Evolutionary conservation across 2,113 vertebrate species (phyloP).

Genomic region (Melanerpes formicivorus): DNA sequence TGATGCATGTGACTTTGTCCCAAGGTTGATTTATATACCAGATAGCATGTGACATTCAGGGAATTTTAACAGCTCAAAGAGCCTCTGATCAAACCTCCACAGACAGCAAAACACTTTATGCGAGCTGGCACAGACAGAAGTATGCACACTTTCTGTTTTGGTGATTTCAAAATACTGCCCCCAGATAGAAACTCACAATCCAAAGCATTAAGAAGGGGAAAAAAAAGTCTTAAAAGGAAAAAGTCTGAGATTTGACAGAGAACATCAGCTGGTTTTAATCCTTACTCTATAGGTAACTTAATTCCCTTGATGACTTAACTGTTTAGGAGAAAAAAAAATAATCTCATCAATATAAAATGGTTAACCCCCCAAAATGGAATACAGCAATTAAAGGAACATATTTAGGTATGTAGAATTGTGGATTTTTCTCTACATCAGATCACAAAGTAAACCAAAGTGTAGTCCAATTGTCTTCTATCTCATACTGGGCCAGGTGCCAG

Average conservation of each 20-base stretch:
- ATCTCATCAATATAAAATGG: background rate
- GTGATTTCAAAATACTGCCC: background rate
- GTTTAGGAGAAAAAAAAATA: background rate
- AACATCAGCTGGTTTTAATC: background rate
- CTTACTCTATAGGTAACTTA: background rate
- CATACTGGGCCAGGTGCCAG: background rate
- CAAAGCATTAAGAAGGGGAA: background rate
- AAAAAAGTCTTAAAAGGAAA: background rate
- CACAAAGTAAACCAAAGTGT: background rate
- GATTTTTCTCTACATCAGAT: background rate
- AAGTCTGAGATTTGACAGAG: background rate
- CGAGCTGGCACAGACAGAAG: background rate
- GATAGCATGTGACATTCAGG: background rate
- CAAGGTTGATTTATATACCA: conserved; percentile 15
- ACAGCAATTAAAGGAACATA: background rate
- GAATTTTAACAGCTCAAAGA: background rate
- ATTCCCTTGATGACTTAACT: background rate
- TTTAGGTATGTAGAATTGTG: background rate
- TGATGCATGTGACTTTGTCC: conserved; percentile 36
- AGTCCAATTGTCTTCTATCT: background rate
- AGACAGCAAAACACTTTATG: background rate
- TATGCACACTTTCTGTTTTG: background rate
- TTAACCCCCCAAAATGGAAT: background rate
- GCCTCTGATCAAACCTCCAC: background rate
- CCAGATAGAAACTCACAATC: background rate